Evolutionary conservation across 2,113 vertebrate species (phyloP).

Genomic region (Sula dactylatra): DNA sequence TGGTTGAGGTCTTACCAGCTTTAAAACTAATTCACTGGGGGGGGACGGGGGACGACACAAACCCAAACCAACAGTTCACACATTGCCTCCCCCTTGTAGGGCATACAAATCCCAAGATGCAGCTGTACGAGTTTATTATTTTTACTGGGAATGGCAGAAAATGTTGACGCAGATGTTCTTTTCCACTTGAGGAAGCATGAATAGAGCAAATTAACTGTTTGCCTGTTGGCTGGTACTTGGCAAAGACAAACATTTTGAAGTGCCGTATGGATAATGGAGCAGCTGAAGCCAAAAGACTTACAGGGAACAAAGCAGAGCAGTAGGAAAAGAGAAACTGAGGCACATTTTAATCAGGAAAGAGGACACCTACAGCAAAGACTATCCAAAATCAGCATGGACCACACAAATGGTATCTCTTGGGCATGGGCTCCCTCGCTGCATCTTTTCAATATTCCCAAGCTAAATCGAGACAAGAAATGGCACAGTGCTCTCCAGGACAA

Average conservation of each 20-base stretch:
- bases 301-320: not conserved
- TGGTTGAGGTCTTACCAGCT: not conserved
- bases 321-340: not conserved
- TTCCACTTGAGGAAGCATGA: conserved; percentile 1
- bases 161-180: conserved; percentile 4
- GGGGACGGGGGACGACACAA: too few species aligned
- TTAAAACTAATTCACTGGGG: not conserved
- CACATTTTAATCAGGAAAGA: not conserved
- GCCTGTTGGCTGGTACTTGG: not conserved
- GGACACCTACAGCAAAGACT: not conserved
- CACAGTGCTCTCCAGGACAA: not conserved
- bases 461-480: not conserved
- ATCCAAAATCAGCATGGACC: not conserved
- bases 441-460: not conserved
- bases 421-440: not conserved
- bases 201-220: not conserved
- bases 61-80: not conserved
- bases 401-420: not conserved
- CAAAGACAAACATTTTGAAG: not conserved
- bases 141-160: not conserved
- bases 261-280: not conserved
- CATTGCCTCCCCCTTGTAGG: not conserved
- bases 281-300: not conserved
- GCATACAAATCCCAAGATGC: not conserved
- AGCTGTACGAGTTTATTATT: not conserved